Evolutionary conservation across 2,113 vertebrate genomes (phyloP), one percentile per base, ranked within the genome.

Genomic region (Rhipidura dahli): DNA sequence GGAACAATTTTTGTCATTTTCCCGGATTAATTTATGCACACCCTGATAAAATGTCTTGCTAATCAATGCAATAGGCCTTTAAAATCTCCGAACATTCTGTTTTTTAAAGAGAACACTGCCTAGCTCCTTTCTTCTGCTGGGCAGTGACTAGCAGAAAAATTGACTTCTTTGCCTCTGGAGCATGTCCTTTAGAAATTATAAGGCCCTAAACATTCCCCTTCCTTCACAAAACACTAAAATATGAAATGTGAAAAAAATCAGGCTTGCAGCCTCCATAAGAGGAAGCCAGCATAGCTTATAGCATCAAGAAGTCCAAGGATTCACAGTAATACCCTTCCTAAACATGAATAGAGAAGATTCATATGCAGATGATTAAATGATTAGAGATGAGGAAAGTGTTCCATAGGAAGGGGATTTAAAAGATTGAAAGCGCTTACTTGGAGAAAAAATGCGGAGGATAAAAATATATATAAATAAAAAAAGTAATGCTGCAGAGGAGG

Each of bases 251-350:
- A 76, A 33, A 68, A 91, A 87, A 65, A 31, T 35, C 26, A 91
- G 37, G 26, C n/a, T 91, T 87, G 54, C 30, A 87, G 40, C 6
- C 21, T 91, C 35, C 19, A 75, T 79, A 27, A 37, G 33, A 86
- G 51, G 37, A n/a, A 93, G 57, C n/a, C 12, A 93, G 40, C 82
- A 37, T 60, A 40, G 47, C 56, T 90, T 79, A 64, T 4, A 64
- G 44, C 65, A 87, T 19, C 42, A 16, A 68, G 69, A 90, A 94
- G 51, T 59, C 64, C 47, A 84, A 68, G 77, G 72, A 91, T 92
- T 94, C 91, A 71, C 40, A 75, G 51, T 89, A 92, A 89, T 94
- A 56, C 44, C 31, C 40, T 91, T 89, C 61, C 73, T 82, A 84
- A 91, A 57, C 31, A 45, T 26, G 81, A 93, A 72, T 30, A 53